Evolutionary conservation across 2,888 invertebrate species (phyloP), one percentile per base, ranked within the genome.

Genomic region (Parnassius apollo): DNA sequence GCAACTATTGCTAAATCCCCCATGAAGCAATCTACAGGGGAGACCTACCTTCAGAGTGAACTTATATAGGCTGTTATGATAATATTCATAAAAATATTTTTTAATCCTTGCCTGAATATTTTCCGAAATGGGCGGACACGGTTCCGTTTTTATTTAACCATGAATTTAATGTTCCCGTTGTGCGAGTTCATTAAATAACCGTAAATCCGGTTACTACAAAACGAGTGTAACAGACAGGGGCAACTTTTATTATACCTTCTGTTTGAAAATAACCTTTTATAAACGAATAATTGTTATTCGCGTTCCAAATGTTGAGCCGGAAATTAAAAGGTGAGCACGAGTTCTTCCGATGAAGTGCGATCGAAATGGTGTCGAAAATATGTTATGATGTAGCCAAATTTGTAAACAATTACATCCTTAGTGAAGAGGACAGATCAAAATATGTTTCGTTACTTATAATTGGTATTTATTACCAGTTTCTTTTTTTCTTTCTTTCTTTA

Each of bases 181-280:
- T 46, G 55, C 42, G 51, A 22, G 59, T 63, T 55, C 59, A 59
- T 63, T 59, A 63, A 63, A 63, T 55, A 55, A 50, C 62, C 45
- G 55, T 63, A 59, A 63, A 59, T 46, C 51, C 51, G 46, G 50
- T 63, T 62, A 57, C 55, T 54, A 35, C 13, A 59, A 13, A 59
- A 46, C 45, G 62, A 55, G 55, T 59, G 62, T 51, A 46, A 59
- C 59, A 42, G 58, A 63, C 62, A 55, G 55, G 62, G 50, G n/a
- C 18, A 59, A 55, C 62, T 63, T 49, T 63, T 63, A 59, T 63
- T 59, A 63, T 59, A 50, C 62, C 51, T 45, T 54, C 62, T 59
- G 62, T 63, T 63, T 55, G 59, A 63, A 55, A 63, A 63, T 63
- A 51, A 55, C 59, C 59, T 63, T 63, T 63, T 55, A 63, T 63